Percentiles rank a stretch among this genome's conserved stretches.
Conservation (phyloP, 2,888 invertebrate genomes). For the Drosophila pseudotalamancana region DNA sequence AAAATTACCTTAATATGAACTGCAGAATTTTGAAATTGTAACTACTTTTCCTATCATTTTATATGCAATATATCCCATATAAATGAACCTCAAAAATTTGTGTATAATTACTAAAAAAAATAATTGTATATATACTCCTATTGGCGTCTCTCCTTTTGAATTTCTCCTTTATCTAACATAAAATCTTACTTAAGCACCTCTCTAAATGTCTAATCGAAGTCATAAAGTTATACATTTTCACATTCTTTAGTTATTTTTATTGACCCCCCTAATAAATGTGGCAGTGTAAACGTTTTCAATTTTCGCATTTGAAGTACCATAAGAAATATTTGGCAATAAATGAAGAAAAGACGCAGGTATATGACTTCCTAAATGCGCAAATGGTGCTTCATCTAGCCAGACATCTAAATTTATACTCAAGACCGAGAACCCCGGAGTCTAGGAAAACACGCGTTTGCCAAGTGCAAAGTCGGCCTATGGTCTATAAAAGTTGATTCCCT, state of each 20-base stretch:
- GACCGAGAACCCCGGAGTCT: constrained; percentile 36
- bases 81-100: no score
- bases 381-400: constrained; percentile 30
- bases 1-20: no score
- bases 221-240: neutral
- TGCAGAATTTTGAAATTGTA: no score
- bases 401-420: constrained; percentile 18
- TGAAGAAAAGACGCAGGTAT: constrained; percentile 11
- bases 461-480: constrained; percentile 70
- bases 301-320: neutral
- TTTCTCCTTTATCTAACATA: no score
- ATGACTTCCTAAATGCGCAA: constrained; percentile 39
- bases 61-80: no score
- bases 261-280: constrained; percentile 11
- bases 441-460: constrained; percentile 63
- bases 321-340: constrained; percentile 13
- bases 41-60: no score
- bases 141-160: no score
- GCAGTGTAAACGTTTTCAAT: neutral
- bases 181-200: no score
- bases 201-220: no score
- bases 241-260: constrained; percentile 20
- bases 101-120: no score
- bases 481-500: constrained; percentile 66
- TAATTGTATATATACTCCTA: no score